Evolutionary conservation across 2,113 vertebrate genomes (phyloP), one percentile per base, ranked within the genome.

Genomic region (Siniperca chuatsi): DNA sequence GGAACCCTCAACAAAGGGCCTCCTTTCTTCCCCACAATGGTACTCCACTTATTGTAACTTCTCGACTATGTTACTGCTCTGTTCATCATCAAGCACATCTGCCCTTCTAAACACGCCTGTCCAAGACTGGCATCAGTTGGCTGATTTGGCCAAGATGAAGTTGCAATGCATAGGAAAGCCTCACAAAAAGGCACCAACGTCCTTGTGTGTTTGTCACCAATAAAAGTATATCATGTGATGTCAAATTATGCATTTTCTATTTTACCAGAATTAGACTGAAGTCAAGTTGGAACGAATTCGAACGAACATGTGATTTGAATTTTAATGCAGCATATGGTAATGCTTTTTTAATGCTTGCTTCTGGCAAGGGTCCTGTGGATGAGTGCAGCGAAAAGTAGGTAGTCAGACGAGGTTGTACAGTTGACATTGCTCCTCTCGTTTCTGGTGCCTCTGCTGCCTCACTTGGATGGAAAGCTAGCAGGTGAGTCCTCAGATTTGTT

Each of bases 141-240:
- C 52, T 52, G 46, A 62, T 64, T 35, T 57, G 11, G 44, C 66
- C n/a, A 48, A 54, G 57, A 60, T 52, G 21, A 73, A 61, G 48
- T 44, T 58, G 7, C 0, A 6, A 15, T 7, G 57, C 6, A 23
- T 6, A 35, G 44, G 21, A 79, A 82, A 48, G 23, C 52, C 60
- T 57, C 21, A 16, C 23, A 61, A 42, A 65, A 44, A 6, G 16
- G 16, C 60, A 85, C n/a, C 52, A 48, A 42, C n/a, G 23, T 60
- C 37, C 23, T 29, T 61, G 35, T 20, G n/a, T 5, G 0, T 15
- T 23, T 52, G n/a, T 60, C 64, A 77, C 37, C 20, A 72, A 76
- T 69, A 57, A 89, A 84, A 79, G 48, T 70, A 78, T 35, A 60
- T 70, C 35, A 61, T 55, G 46, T 60, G 25, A 72, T 57, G 67